phyloP scores from a whole-genome alignment of 2,888 invertebrate genomes.

The Sphaeridia pumilis region DNA sequence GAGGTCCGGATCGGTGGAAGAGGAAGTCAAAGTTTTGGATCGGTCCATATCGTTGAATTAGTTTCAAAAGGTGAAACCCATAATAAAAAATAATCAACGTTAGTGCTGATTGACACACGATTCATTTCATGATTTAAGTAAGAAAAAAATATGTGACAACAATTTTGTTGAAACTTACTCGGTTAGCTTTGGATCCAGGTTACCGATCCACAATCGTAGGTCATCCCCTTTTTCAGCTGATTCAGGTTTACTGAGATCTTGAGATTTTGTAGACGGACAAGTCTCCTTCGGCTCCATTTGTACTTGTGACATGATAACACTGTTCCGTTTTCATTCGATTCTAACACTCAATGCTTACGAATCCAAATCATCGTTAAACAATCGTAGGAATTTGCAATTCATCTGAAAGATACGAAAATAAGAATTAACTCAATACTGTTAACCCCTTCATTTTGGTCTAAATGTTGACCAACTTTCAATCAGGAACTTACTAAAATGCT shows the following conservation, averaged over 20 bases:
- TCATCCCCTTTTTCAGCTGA: neutral
- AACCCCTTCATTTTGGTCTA: neutral
- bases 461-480: no score
- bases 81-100: conserved; percentile 24
- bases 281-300: no score
- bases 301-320: no score
- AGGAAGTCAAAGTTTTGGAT: conserved; percentile 93
- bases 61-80: conserved; percentile 91
- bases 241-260: no score
- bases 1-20: conserved; percentile 81
- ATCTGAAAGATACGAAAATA: neutral
- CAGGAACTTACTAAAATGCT: no score
- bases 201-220: conserved; percentile 65
- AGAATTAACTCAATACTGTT: neutral
- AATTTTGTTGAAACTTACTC: conserved; percentile 69
- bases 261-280: no score
- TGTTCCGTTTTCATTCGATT: no score
- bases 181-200: conserved; percentile 75
- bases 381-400: neutral
- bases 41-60: conserved; percentile 83
- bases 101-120: neutral
- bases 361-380: no score
- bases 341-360: no score
- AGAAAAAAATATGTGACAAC: no score
- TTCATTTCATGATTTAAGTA: neutral